Conservation (phyloP, 2,113 vertebrate genomes). For the Ivindomyrus marchei region DNA sequence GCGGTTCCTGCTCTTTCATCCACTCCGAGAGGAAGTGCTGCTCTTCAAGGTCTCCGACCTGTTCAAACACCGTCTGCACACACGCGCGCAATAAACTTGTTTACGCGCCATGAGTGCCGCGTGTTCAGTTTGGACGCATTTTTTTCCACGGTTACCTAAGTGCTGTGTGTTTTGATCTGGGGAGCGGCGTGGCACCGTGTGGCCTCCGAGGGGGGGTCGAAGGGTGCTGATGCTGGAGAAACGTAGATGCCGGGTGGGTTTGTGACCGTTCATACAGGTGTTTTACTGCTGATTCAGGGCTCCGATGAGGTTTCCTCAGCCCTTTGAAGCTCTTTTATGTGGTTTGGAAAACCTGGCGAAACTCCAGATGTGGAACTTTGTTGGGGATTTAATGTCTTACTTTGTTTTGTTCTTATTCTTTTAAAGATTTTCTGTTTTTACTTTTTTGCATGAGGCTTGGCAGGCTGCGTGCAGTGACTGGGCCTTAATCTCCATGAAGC, state of each 20-base stretch:
- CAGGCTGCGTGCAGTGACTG: neutral
- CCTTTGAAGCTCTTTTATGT: conserved; percentile 32
- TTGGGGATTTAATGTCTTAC: conserved; percentile 15
- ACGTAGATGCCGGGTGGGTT: neutral
- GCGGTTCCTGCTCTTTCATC: neutral
- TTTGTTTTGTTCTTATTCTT: conserved; percentile 5
- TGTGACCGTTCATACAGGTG: conserved; percentile 23
- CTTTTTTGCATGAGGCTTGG: neutral
- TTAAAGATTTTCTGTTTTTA: neutral
- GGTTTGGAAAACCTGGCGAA: conserved; percentile 19
- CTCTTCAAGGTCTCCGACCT: neutral
- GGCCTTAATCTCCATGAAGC: neutral
- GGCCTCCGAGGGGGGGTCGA: neutral
- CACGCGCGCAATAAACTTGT: neutral
- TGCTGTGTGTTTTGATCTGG: neutral
- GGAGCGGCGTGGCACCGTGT: neutral
- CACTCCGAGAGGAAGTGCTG: neutral
- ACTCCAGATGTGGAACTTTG: conserved; percentile 1
- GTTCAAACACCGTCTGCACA: neutral
- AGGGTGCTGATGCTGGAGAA: neutral
- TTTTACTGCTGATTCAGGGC: conserved; percentile 14
- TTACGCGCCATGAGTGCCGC: neutral
- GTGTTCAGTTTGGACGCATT: neutral
- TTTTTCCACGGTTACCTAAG: neutral
- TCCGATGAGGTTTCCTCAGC: neutral